A percentile compares a stretch with the other conserved stretches of the same genome.
These are phyloP conservation scores for Microvelia longipes DNA, from an alignment of 1,140 invertebrate species.

Conservation along the genomic window DNA sequence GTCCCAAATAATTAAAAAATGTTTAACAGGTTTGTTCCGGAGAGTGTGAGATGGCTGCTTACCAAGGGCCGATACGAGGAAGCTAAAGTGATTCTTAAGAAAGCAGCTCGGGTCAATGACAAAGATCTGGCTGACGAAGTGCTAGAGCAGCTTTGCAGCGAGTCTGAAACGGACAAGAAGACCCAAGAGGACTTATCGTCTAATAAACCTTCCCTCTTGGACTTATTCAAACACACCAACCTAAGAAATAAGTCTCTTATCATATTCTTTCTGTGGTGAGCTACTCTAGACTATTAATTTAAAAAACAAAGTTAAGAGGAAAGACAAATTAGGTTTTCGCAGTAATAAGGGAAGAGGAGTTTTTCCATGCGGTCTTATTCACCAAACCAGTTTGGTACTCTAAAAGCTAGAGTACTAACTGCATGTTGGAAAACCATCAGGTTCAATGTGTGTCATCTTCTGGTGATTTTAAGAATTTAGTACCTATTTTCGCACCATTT, in stretches of 20 bases:
- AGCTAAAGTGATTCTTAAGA: constrained; percentile 49
- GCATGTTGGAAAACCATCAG: too few species aligned
- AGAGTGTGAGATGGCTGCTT: constrained; percentile 65
- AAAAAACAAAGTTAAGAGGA: too few species aligned
- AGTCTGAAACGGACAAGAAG: constrained; percentile 26
- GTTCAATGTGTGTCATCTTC: too few species aligned
- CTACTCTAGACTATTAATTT: background rate
- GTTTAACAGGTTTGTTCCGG: constrained; percentile 54
- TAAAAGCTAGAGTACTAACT: too few species aligned
- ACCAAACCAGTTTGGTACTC: too few species aligned
- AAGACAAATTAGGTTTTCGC: too few species aligned
- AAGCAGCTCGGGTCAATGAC: constrained; percentile 50
- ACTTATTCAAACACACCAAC: constrained; percentile 53
- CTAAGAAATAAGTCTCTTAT: constrained; percentile 52
- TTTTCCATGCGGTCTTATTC: too few species aligned
- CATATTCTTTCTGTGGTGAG: constrained; percentile 62
- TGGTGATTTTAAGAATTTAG: too few species aligned
- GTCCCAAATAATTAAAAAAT: too few species aligned
- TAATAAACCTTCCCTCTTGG: constrained; percentile 38
- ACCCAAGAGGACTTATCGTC: constrained; percentile 21
- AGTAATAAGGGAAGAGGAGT: too few species aligned
- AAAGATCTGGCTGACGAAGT: constrained; percentile 39
- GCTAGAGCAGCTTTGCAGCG: constrained; percentile 36
- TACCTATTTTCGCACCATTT: too few species aligned
- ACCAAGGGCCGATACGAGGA: constrained; percentile 54